A percentile compares a stretch with the other conserved stretches of the same genome.
Conservation (phyloP, 2,113 vertebrate species). For the Murina feae region DNA sequence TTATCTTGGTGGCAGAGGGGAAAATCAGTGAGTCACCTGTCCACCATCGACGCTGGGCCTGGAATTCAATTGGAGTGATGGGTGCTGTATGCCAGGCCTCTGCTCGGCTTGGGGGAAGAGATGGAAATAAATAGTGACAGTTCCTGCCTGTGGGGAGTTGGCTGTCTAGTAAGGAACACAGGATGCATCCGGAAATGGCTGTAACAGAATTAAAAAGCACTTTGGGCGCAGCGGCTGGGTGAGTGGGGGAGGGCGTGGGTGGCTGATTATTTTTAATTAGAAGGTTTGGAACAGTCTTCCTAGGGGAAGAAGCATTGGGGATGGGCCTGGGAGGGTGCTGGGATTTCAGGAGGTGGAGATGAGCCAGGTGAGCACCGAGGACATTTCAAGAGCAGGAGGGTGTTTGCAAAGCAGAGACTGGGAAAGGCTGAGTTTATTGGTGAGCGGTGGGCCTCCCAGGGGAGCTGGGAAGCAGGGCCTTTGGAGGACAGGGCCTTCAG, state of each 20-base stretch:
- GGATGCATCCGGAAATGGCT: slow-evolving; percentile 54
- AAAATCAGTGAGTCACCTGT: neutral
- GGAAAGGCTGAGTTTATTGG: neutral
- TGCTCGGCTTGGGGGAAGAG: slow-evolving; percentile 34
- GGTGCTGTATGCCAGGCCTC: slow-evolving; percentile 34
- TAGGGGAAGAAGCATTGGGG: neutral
- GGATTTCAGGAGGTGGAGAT: neutral
- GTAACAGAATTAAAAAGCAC: slow-evolving; percentile 72
- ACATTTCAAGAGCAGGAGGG: neutral
- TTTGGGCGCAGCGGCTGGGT: slow-evolving; percentile 26
- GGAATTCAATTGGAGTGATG: slow-evolving; percentile 51
- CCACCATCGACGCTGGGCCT: neutral
- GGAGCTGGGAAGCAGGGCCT: neutral
- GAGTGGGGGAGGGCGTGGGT: slow-evolving; percentile 35
- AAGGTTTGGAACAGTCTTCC: slow-evolving; percentile 56
- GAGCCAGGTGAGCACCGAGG: neutral
- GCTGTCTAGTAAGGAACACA: slow-evolving; percentile 38
- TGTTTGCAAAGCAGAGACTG: too few species aligned
- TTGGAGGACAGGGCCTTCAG: too few species aligned
- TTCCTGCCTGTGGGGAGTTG: slow-evolving; percentile 56
- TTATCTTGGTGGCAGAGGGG: neutral
- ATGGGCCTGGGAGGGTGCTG: neutral
- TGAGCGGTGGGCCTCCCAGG: rapidly evolving
- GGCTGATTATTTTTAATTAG: slow-evolving; percentile 67
- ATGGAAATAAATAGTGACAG: slow-evolving; percentile 64